Evolutionary conservation across 2,113 vertebrate genomes (phyloP), one percentile per base, ranked within the genome.

Genomic region (Platichthys stellatus): DNA sequence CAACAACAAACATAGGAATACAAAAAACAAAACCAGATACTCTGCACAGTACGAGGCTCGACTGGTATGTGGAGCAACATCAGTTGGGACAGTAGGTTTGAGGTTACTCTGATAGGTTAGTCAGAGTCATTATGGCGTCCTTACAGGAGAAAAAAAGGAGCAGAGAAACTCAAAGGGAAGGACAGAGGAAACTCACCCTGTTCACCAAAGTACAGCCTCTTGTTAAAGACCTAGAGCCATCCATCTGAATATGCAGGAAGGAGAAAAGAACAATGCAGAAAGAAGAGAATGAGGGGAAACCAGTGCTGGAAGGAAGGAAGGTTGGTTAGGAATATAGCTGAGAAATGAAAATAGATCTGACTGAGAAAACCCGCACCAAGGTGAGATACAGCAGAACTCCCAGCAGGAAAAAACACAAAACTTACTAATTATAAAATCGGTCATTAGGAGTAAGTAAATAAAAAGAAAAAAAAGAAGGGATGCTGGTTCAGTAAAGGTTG

Each of bases 111-210:
- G 57, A 10, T 38, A 51, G 69, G 70, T 83, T 86, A 86, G 76
- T 67, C 63, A 57, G 80, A 63, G 51, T 64, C n/a, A 45, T 13
- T 13, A 24, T 2, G 24, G 56, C 12, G 12, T 43, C 40, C 12
- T 3, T 43, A 2, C 51, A 38, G 77, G 24, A 87, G 75, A 40
- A 82, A 72, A 78, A 4, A 81, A 21, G 47, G 63, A 74, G 20
- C 35, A 74, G 20, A 62, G 5, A 38, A 54, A 75, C 64, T 49
- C 28, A 71, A 56, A 66, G 49, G n/a, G 62, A 53, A 65, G 71
- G 61, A 77, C 15, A 49, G 66, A 70, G 59, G 59, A 3, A 35
- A 91, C 96, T 96, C 91, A 97, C 96, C 93, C 88, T 93, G 88
- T 92, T 94, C 57, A 81, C 93, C 84, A 93, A 3, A 78, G 90